Percentiles rank a stretch among this genome's conserved stretches.
Evolutionary conservation across 1,140 invertebrate genomes (phyloP).

Genomic region (Agrilus planipennis): DNA sequence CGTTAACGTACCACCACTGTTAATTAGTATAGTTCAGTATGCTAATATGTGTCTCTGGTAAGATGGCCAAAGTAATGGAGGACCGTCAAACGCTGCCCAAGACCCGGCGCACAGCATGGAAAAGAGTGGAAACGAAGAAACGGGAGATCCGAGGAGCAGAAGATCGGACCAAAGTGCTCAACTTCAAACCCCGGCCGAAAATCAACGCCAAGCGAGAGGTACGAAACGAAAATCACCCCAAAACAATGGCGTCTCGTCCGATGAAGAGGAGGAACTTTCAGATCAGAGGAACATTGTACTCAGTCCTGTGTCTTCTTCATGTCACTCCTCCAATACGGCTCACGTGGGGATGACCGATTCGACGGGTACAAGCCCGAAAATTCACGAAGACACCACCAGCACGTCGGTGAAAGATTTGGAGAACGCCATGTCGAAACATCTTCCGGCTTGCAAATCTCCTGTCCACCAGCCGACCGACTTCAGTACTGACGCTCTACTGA

Average conservation of each 20-base stretch:
- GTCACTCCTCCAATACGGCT: constrained; percentile 33
- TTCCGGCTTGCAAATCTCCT: constrained; percentile 56
- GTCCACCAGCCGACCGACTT: constrained; percentile 68
- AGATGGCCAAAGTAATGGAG: constrained; percentile 46
- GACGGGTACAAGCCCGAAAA: constrained; percentile 37
- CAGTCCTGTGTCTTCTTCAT: constrained; percentile 50
- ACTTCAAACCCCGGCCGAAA: constrained; percentile 19
- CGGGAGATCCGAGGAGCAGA: constrained; percentile 40
- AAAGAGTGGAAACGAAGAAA: constrained; percentile 39
- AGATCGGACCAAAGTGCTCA: constrained; percentile 39
- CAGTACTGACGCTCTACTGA: constrained; percentile 72
- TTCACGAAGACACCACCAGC: constrained; percentile 22
- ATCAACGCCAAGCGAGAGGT: constrained; percentile 29
- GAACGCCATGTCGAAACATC: constrained; percentile 91
- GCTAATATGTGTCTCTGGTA: constrained; percentile 24
- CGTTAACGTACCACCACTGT: constrained; percentile 33
- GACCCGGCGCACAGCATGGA: constrained; percentile 41
- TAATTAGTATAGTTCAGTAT: constrained; percentile 18
- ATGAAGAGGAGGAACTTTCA: constrained; percentile 40
- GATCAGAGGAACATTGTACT: constrained; percentile 35
- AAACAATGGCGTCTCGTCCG: constrained; percentile 43
- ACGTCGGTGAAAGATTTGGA: constrained; percentile 83
- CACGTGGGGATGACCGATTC: constrained; percentile 33
- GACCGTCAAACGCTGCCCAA: constrained; percentile 40
- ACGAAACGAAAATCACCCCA: constrained; percentile 42